These are phyloP conservation scores for Arion vulgaris DNA, from an alignment of 1,140 invertebrate species.

Conservation along the genomic window DNA sequence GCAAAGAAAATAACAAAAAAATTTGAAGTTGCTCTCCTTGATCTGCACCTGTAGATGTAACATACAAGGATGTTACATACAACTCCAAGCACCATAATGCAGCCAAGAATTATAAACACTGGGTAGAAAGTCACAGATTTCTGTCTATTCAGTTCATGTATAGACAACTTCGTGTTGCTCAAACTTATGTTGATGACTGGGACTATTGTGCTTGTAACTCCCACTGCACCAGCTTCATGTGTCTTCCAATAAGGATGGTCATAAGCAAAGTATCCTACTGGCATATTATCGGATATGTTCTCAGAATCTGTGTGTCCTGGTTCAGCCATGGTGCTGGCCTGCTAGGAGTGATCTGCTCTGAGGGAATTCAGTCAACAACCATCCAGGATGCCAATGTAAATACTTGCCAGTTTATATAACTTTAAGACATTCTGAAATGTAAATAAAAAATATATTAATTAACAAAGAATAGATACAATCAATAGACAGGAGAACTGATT, in stretches of 20 bases:
- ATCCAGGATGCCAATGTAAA: no score
- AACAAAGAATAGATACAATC: no score
- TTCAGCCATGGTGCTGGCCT: not conserved
- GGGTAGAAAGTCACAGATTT: constrained; percentile 2
- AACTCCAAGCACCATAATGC: constrained; percentile 26
- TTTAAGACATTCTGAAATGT: no score
- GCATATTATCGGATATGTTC: not conserved
- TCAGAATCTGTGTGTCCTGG: not conserved
- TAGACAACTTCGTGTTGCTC: not conserved
- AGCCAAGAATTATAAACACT: constrained; percentile 17
- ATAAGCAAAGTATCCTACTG: not conserved
- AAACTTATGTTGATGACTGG: not conserved
- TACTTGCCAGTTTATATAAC: no score
- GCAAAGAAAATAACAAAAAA: constrained; percentile 41
- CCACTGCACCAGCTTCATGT: no score
- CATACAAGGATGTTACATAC: constrained; percentile 31
- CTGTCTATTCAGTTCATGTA: constrained; percentile 8
- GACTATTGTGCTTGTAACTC: not conserved
- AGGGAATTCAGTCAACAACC: no score
- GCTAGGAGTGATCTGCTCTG: no score
- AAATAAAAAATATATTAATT: no score
- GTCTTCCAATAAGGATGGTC: not conserved
- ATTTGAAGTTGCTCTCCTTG: constrained; percentile 30
- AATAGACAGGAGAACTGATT: no score
- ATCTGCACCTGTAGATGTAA: constrained; percentile 35